Base-by-base conservation (phyloP, 1,140 invertebrate genomes). In the Leptopilina clavipes region DNA sequence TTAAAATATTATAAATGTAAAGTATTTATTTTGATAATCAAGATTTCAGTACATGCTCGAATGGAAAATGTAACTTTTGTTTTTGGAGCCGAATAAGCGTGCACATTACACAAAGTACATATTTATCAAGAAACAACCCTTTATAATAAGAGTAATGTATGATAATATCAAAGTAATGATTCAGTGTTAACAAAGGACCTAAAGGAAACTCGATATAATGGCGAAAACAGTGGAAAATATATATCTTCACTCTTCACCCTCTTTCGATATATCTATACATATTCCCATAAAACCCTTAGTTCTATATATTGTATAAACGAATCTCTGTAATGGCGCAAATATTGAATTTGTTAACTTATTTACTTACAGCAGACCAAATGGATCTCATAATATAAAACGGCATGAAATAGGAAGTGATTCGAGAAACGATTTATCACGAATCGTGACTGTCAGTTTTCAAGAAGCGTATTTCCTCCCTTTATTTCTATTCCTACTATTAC, bases 331-430 rank as follows among this genome's bases (percentile, higher is more conserved):
- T 37, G 12, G 22, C 12, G 59, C 22, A 65, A 65, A 65, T 37
- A 65, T 65, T 65, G 59, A 65, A 37, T 31, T 65, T 65, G 59
- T 65, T 65, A 31, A 65, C 25, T 65, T 25, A 65, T 37, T 65
- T 65, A 31, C 25, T 65, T n/a, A 65, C n/a, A 52, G 48, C 11
- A 14, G 19, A n/a, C 22, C 59, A 65, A 65, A 37, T 65, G 12
- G 59, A 31, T 65, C 59, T 31, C 59, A 31, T 22, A 40, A 40
- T 40, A 40, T 40, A 31, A 65, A 59, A 3, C 19, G 22, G 56
- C 19, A 59, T 25, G 56, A 59, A 59, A 25, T 65, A 25, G 59
- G 22, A 65, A 65, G 25, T 65, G 12, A 65, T 65, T 65, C 25
- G 59, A 31, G 25, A 65, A n/a, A n/a, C 25, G 14, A 31, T 65